phyloP scores from a whole-genome alignment of 2,888 invertebrate genomes.

The Eugnorisma glareosa region DNA sequence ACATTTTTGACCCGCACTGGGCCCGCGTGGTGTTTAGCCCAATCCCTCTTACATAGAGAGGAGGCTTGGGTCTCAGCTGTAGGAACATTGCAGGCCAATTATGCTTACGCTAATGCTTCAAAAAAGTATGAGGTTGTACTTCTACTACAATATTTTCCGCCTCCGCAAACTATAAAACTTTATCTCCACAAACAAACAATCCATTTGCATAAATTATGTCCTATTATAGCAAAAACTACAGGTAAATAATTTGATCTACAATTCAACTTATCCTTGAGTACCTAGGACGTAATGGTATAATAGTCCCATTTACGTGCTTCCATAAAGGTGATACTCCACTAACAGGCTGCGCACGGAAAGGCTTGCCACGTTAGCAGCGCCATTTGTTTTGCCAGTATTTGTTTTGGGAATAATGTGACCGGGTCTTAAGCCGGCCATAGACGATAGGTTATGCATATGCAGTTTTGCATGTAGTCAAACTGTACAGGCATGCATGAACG shows the following conservation, averaged over 20 bases:
- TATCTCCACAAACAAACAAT: conserved; percentile 24
- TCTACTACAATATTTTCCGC: neutral
- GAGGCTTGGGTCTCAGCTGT: neutral
- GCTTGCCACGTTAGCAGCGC: neutral
- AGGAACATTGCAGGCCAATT: neutral
- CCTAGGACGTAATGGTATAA: conserved; percentile 53
- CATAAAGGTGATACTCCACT: neutral
- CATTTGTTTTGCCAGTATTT: neutral
- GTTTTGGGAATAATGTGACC: neutral
- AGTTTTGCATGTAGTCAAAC: neutral
- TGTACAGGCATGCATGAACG: neutral
- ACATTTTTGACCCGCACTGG: neutral
- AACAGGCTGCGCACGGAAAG: neutral
- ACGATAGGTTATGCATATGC: neutral
- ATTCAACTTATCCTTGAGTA: conserved; percentile 60
- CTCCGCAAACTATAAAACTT: neutral
- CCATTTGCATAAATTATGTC: conserved; percentile 37
- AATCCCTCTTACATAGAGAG: neutral
- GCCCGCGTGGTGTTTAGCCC: neutral
- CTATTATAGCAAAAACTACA: conserved; percentile 41
- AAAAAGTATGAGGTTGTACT: neutral
- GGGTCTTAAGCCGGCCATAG: neutral
- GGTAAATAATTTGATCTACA: conserved; percentile 29
- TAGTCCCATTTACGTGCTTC: conserved; percentile 45
- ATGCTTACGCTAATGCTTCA: neutral